phyloP scores from a whole-genome alignment of 35 echinoderm and acorn worm genomes.

The Stichopus chloronotus region DNA sequence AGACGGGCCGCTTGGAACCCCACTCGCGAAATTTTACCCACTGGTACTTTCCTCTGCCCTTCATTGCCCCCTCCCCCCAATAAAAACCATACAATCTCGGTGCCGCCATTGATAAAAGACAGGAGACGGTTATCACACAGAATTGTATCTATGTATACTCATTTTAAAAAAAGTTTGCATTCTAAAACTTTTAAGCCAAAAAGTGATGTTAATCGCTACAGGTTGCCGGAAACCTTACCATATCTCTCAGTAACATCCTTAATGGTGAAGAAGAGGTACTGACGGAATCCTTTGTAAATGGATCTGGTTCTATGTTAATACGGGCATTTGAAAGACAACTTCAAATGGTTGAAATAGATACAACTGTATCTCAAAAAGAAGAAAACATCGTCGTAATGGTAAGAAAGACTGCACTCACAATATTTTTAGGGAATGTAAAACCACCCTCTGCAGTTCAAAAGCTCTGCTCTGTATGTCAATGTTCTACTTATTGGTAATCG shows the following conservation, averaged over 20 bases:
- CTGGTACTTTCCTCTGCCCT: no score
- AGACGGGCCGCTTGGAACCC: no score
- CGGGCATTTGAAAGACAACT: slow-evolving; percentile 17
- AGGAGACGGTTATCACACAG: no score
- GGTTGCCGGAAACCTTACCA: neutral
- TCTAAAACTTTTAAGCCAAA: no score
- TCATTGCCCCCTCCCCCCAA: no score
- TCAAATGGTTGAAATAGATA: neutral
- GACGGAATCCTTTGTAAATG: slow-evolving; percentile 6
- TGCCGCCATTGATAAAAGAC: no score
- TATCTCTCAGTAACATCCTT: slow-evolving; percentile 13
- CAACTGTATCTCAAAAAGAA: neutral
- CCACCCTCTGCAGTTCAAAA: neutral
- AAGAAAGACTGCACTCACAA: neutral
- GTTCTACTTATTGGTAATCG: neutral
- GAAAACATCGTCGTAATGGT: slow-evolving; percentile 5
- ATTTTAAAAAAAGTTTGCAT: no score
- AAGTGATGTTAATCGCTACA: no score
- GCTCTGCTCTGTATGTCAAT: neutral
- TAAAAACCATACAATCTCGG: no score
- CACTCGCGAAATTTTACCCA: no score
- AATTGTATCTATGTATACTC: no score
- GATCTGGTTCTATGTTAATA: neutral
- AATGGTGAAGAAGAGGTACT: neutral
- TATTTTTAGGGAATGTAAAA: neutral